Evolutionary conservation across 2,113 vertebrate genomes (phyloP), one percentile per base, ranked within the genome.

Genomic region (Ammodytes dubius): DNA sequence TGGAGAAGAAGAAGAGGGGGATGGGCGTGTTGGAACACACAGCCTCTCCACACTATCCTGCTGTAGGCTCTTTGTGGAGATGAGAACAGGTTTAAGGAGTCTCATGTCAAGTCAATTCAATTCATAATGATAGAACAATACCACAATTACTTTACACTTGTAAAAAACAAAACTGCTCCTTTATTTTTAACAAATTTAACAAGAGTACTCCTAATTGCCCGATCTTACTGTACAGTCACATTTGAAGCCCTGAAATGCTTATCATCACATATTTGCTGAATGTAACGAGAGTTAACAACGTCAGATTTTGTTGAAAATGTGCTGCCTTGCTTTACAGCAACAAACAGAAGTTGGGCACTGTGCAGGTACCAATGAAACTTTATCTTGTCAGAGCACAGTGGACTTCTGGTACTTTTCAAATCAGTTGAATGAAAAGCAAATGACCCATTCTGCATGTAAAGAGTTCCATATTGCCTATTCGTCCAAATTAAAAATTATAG

Each of bases 1-100:
- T 53, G 61, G 52, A 70, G 56, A 40, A 47, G 63, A 77, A 40
- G 68, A 84, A 39, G 79, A 77, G 74, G 81, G 64, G 82, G 77
- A 78, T 74, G 81, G 79, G 76, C 60, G 81, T 81, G 86, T 66
- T 81, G 81, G 77, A 81, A 86, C 84, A 77, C 59, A 80, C 74
- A 78, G 90, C 83, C 88, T 91, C 77, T 87, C 63, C 86, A 84
- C 83, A 73, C 49, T 56, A 56, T 7, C 71, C 59, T 77, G 63
- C 53, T 54, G 59, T 6, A 3, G 39, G 52, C 37, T 56, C 37
- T 14, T 5, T n/a, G 35, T 66, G 5, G 15, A 53, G 9, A 47
- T 40, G 54, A 43, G 60, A 61, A 49, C 0, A 40, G 52, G 27
- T 68, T 49, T 8, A 64, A 72, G 40, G 13, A 67, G 46, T 27